Evolutionary conservation across 35 echinoderm and acorn worm species (phyloP).

Genomic region (Heliocidaris tuberculata): DNA sequence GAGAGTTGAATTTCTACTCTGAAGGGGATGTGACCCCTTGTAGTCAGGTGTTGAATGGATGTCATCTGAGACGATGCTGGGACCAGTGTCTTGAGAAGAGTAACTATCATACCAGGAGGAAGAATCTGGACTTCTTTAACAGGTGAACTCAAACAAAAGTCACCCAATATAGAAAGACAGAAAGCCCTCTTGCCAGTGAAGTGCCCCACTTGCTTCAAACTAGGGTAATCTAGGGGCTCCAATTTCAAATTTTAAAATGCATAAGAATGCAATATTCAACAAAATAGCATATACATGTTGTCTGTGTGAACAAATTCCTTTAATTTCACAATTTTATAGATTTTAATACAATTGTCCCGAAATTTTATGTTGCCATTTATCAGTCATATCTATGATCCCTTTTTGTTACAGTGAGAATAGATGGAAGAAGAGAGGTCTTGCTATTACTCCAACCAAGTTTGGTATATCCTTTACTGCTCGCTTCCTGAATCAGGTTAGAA

Average conservation of each 20-base stretch:
- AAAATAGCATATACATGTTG: not conserved
- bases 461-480: constrained; percentile 54
- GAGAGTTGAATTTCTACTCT: constrained; percentile 60
- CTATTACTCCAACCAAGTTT: constrained; percentile 72
- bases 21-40: constrained; percentile 57
- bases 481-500: constrained; percentile 79
- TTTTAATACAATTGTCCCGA: not conserved
- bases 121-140: constrained; percentile 57
- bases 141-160: constrained; percentile 20
- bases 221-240: not conserved
- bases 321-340: not conserved
- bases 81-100: constrained; percentile 56
- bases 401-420: constrained; percentile 65
- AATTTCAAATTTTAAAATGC: not conserved
- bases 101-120: constrained; percentile 51
- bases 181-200: not conserved
- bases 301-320: not conserved
- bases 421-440: constrained; percentile 90
- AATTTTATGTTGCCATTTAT: not conserved
- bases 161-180: not conserved
- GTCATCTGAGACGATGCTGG: constrained; percentile 53
- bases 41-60: constrained; percentile 50
- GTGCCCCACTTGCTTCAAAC: not conserved
- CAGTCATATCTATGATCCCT: not conserved
- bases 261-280: not conserved